phyloP scores from a whole-genome alignment of 1,140 invertebrate species.

The Patella vulgata region DNA sequence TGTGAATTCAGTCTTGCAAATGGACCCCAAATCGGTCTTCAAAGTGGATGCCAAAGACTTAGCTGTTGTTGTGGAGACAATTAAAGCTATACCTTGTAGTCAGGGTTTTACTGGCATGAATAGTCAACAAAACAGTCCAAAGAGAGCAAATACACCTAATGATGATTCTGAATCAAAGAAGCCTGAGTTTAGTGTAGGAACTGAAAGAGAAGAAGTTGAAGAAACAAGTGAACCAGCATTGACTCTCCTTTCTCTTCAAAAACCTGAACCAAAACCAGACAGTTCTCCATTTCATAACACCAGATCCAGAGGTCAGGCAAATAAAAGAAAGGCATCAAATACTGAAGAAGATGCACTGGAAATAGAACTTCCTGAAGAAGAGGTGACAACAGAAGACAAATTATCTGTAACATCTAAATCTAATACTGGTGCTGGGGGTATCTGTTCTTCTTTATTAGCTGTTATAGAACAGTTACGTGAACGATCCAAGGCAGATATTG shows the following conservation, averaged over 20 bases:
- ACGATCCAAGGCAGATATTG: constrained; percentile 54
- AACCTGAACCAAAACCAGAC: neutral
- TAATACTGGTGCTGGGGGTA: constrained; percentile 44
- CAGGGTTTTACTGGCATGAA: constrained; percentile 44
- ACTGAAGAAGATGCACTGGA: neutral
- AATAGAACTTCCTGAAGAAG: constrained; percentile 10
- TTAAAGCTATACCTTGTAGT: constrained; percentile 29
- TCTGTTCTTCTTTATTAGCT: constrained; percentile 64
- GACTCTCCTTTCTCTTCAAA: constrained; percentile 38
- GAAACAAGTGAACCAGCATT: no score
- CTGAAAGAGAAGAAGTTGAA: constrained; percentile 39
- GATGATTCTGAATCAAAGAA: neutral
- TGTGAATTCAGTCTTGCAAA: no score
- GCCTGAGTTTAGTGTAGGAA: constrained; percentile 5
- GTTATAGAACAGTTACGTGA: constrained; percentile 66
- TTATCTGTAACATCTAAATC: constrained; percentile 11
- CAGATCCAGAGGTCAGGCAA: constrained; percentile 24
- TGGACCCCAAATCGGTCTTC: no score
- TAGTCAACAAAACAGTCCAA: constrained; percentile 53
- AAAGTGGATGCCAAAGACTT: neutral
- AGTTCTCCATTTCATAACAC: neutral
- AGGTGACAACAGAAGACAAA: constrained; percentile 6
- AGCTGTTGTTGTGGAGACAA: constrained; percentile 54
- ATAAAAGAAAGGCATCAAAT: constrained; percentile 15
- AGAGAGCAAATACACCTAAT: constrained; percentile 7